Evolutionary conservation across 2,797 vertebrate species (phyloP).

Genomic region (Pangasius mekongensis): DNA sequence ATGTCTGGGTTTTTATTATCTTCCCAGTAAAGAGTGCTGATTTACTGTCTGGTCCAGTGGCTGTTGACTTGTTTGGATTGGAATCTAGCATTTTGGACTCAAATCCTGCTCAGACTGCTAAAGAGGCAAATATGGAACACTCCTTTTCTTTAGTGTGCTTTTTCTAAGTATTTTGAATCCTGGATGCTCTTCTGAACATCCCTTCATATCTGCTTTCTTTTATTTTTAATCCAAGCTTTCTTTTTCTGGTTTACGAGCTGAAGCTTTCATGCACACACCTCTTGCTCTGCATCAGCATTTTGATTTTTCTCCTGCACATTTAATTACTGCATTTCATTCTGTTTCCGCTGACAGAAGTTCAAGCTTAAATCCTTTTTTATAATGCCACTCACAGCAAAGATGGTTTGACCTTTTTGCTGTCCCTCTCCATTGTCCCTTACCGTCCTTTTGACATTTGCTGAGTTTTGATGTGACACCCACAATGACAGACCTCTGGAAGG

Average conservation of each 20-base stretch:
- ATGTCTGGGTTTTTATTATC: conserved; percentile 56
- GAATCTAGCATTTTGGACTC: conserved; percentile 54
- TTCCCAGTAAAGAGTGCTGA: conserved; percentile 28
- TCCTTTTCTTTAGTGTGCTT: conserved; percentile 37
- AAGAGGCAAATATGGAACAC: conserved; percentile 48
- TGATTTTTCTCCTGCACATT: conserved; percentile 52
- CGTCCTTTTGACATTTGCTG: conserved; percentile 43
- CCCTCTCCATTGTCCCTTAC: conserved; percentile 25
- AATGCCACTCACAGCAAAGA: not conserved
- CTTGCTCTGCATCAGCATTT: conserved; percentile 67
- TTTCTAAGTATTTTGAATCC: conserved; percentile 35
- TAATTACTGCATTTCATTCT: conserved; percentile 39
- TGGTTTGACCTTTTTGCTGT: conserved; percentile 32
- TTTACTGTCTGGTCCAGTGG: conserved; percentile 30
- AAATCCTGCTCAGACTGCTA: conserved; percentile 66
- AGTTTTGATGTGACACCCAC: conserved; percentile 53
- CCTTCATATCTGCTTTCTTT: conserved; percentile 45
- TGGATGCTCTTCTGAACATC: not conserved
- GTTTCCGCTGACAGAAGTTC: conserved; percentile 6
- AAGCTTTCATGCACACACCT: conserved; percentile 45
- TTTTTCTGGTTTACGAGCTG: conserved; percentile 55
- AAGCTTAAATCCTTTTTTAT: not conserved
- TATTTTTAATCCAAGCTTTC: conserved; percentile 58
- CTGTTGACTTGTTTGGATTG: conserved; percentile 52
- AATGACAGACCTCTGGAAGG: conserved; percentile 44